These are phyloP conservation scores for Spheniscus mendiculus DNA, from an alignment of 2,113 vertebrate species.

Conservation along the genomic window DNA sequence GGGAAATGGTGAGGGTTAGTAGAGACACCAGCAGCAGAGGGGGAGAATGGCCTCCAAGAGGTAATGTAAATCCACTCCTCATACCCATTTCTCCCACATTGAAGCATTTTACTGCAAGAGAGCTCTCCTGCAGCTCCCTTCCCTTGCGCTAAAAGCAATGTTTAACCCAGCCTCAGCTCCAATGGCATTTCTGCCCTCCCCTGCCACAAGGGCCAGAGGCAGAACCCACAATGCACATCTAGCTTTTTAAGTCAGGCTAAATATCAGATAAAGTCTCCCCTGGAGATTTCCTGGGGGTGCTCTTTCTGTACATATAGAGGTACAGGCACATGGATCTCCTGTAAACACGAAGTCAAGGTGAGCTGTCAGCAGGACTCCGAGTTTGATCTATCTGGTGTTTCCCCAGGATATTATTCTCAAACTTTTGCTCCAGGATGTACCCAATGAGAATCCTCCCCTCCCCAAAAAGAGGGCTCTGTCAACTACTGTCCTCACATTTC, in stretches of 20 bases:
- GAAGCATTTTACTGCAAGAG: neutral
- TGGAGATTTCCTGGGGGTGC: neutral
- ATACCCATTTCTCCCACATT: neutral
- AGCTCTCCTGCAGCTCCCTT: neutral
- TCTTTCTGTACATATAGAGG: neutral
- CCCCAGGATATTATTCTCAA: neutral
- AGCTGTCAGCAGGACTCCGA: neutral
- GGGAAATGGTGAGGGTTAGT: neutral
- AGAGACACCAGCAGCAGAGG: neutral
- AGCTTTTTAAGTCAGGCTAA: neutral
- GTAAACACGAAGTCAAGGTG: neutral
- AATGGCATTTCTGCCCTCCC: neutral
- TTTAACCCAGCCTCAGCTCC: neutral
- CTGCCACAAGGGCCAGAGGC: neutral
- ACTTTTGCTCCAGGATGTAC: neutral
- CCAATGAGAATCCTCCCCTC: neutral
- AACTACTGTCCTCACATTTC: fast-evolving
- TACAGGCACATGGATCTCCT: neutral
- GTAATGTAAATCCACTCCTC: neutral
- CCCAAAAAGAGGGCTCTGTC: neutral
- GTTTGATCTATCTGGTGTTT: neutral
- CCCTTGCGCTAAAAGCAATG: neutral
- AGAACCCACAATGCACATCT: neutral
- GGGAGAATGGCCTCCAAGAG: neutral
- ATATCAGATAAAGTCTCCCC: neutral